Evolutionary conservation across 53 echinoderm and acorn worm species (phyloP).

Genomic region (Mesocentrotus franciscanus): DNA sequence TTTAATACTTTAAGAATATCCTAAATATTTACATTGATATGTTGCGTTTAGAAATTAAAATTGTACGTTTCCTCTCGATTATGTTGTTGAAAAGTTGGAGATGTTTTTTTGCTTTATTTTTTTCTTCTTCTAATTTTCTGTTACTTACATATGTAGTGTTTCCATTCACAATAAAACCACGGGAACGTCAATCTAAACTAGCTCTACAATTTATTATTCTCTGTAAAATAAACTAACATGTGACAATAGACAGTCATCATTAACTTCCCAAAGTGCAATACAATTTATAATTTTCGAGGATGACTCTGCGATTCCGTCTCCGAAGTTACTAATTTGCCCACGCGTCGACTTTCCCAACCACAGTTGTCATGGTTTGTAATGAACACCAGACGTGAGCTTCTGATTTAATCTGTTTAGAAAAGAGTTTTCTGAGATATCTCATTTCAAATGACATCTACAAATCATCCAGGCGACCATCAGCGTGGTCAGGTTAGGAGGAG

Average conservation of each 20-base stretch:
- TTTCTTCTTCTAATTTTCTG: too few relatives aligned
- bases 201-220: not conserved
- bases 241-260: not conserved
- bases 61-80: too few relatives aligned
- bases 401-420: conserved; percentile 10
- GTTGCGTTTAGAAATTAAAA: too few relatives aligned
- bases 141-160: too few relatives aligned
- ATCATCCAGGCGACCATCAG: not conserved
- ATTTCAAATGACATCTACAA: conserved; percentile 29
- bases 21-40: too few relatives aligned
- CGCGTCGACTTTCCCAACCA: not conserved
- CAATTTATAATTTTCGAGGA: not conserved
- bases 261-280: not conserved
- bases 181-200: too few relatives aligned
- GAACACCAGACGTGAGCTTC: not conserved
- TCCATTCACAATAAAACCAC: not conserved
- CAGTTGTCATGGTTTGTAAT: conserved; percentile 29
- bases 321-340: conserved; percentile 25
- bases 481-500: not conserved
- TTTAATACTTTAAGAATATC: too few relatives aligned
- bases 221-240: not conserved
- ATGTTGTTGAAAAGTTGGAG: too few relatives aligned
- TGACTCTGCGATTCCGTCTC: conserved; percentile 20
- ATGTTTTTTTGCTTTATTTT: too few relatives aligned
- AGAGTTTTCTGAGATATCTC: conserved; percentile 5